Conservation (phyloP, 2,113 vertebrate species). For the Ciconia boyciana region DNA sequence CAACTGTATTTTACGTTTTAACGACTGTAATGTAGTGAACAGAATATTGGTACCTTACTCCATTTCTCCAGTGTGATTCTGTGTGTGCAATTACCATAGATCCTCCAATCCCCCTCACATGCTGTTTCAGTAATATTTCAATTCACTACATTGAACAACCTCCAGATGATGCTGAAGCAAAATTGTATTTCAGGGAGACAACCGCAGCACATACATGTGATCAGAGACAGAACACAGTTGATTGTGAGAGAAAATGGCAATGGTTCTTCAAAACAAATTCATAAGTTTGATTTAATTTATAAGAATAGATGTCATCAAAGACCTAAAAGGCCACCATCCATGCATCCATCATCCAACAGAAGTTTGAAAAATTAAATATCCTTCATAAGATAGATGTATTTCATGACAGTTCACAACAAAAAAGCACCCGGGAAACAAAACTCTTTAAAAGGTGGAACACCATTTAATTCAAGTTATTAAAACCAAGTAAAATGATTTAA, state of each 20-base stretch:
- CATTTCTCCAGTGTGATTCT: background rate
- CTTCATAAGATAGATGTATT: background rate
- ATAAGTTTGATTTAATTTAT: background rate
- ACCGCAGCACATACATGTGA: fast-evolving
- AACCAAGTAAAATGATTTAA: background rate
- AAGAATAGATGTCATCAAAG: background rate
- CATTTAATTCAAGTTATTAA: background rate
- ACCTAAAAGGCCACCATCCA: background rate
- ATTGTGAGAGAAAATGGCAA: background rate
- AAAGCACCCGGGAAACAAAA: background rate
- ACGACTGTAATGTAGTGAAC: background rate
- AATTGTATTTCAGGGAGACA: background rate
- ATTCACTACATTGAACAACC: background rate
- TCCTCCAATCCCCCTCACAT: background rate
- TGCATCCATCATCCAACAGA: background rate
- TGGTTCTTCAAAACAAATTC: background rate
- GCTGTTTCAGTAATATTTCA: background rate
- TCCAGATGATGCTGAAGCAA: background rate
- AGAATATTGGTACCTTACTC: background rate
- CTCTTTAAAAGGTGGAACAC: background rate
- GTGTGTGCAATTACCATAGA: background rate
- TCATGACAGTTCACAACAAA: background rate
- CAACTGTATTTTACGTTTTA: background rate
- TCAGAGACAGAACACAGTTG: background rate
- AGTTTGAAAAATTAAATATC: background rate